Conservation (phyloP, 2,113 vertebrate species). For the Eulemur rufifrons region DNA sequence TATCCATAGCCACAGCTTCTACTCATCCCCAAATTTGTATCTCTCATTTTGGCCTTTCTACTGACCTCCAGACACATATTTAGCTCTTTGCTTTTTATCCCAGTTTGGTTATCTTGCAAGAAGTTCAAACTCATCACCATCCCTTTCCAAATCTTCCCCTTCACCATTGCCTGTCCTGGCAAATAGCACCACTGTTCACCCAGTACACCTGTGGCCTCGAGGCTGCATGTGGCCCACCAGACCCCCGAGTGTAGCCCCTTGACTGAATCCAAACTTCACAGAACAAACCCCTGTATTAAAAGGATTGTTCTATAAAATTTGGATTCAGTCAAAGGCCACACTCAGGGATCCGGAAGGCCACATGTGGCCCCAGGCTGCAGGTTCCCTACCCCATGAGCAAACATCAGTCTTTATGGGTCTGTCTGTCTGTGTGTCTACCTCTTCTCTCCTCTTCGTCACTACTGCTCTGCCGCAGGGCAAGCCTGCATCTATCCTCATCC, state of each 20-base stretch:
- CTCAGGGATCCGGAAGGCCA: no score
- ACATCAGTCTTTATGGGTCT: background rate
- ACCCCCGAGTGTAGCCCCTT: no score
- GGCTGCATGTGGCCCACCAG: no score
- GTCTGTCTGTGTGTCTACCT: accelerated
- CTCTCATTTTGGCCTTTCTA: background rate
- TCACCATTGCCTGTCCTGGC: background rate
- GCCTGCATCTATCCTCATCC: background rate
- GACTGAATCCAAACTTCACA: no score
- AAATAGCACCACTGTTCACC: background rate
- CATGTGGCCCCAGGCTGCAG: no score
- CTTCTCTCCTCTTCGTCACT: background rate
- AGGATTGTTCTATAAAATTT: no score
- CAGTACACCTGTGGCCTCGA: background rate
- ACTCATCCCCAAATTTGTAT: background rate
- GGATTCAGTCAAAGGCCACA: no score
- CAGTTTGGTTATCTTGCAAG: background rate
- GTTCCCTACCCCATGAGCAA: background rate
- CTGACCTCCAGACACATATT: background rate
- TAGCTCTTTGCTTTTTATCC: background rate
- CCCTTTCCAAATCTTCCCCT: background rate
- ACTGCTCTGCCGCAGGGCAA: background rate
- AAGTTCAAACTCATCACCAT: background rate
- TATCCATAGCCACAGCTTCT: background rate
- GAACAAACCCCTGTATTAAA: no score